Evolutionary conservation across 2,113 vertebrate genomes (phyloP).

Genomic region (Sinocyclocheilus anshuiensis): DNA sequence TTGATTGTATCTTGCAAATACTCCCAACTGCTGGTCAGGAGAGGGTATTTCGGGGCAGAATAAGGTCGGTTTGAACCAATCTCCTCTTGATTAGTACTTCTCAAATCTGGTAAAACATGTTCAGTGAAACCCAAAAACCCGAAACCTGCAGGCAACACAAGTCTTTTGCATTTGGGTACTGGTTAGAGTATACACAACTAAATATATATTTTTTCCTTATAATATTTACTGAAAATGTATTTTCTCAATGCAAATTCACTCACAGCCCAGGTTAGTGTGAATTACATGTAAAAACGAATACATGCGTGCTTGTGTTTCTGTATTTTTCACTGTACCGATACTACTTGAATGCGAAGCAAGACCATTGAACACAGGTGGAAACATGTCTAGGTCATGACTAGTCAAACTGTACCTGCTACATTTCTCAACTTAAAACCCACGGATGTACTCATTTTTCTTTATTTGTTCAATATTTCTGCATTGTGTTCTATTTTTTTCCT

Average conservation of each 20-base stretch:
- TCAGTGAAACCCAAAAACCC: not conserved
- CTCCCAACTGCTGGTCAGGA: constrained; percentile 73
- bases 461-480: constrained; percentile 55
- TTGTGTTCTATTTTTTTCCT: constrained; percentile 44
- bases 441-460: constrained; percentile 57
- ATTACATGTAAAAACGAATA: constrained; percentile 46
- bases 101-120: constrained; percentile 24
- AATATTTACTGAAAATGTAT: constrained; percentile 41
- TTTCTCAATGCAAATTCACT: constrained; percentile 53
- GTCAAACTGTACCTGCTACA: constrained; percentile 68
- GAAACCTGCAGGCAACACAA: constrained; percentile 4
- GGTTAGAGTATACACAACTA: constrained; percentile 17
- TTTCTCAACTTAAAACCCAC: constrained; percentile 57
- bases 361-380: constrained; percentile 76
- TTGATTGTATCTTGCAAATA: constrained; percentile 8
- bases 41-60: constrained; percentile 39
- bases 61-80: not conserved
- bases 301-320: constrained; percentile 44
- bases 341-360: constrained; percentile 78
- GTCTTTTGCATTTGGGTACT: constrained; percentile 30
- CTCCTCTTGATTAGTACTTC: not conserved
- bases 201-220: constrained; percentile 30
- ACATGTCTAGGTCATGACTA: constrained; percentile 62
- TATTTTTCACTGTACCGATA: constrained; percentile 75
- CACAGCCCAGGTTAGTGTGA: constrained; percentile 40